Conservation (phyloP, 2,888 invertebrate genomes). For the Protonemura montana region DNA sequence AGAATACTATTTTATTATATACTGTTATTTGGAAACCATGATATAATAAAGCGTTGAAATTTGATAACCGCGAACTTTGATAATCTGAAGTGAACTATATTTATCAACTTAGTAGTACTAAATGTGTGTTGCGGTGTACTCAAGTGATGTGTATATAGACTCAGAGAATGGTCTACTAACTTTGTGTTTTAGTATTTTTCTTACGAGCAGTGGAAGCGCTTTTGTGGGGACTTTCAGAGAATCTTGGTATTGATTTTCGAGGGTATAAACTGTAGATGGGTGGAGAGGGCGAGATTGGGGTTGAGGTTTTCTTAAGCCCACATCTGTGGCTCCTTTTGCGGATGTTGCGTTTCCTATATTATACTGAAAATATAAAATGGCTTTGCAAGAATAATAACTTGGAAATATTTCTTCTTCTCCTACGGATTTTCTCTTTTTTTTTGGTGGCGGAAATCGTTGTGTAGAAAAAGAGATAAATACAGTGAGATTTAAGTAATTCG, state of each 20-base stretch:
- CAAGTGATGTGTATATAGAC: not conserved
- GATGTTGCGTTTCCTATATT: constrained; percentile 19
- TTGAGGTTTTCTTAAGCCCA: constrained; percentile 38
- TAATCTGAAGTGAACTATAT: not conserved
- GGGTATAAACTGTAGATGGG: constrained; percentile 38
- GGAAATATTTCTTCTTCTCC: not conserved
- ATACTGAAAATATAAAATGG: constrained; percentile 25
- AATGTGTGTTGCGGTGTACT: not conserved
- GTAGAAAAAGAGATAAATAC: not conserved
- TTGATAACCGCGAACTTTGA: not conserved
- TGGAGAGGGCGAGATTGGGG: not conserved
- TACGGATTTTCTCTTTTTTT: not conserved
- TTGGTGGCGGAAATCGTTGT: not conserved
- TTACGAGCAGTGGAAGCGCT: constrained; percentile 20
- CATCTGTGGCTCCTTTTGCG: constrained; percentile 40
- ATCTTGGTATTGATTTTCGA: constrained; percentile 41
- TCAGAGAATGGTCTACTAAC: not conserved
- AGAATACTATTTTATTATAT: no score
- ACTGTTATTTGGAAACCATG: no score
- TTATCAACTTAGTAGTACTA: no score
- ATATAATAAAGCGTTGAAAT: no score
- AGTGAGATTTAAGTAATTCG: not conserved
- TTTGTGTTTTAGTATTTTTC: constrained; percentile 38
- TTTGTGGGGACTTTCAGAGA: constrained; percentile 34
- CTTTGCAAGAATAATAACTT: not conserved